Evolutionary conservation across 2,797 vertebrate species (phyloP).

Genomic region (Tragopan temminckii): DNA sequence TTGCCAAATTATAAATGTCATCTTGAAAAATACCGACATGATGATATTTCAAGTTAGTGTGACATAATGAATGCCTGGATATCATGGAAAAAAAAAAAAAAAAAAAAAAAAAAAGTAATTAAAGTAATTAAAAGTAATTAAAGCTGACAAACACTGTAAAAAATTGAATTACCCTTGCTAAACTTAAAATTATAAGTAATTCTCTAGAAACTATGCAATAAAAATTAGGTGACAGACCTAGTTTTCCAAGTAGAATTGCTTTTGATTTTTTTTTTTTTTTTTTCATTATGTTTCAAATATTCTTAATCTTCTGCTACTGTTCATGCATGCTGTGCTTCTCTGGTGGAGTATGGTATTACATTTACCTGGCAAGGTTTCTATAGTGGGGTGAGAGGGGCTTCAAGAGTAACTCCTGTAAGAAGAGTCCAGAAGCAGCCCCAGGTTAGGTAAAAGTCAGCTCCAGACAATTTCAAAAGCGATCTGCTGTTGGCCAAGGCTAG

Average conservation of each 20-base stretch:
- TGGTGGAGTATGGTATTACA: not conserved
- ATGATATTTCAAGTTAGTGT: not conserved
- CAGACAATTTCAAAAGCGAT: not conserved
- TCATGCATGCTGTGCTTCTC: rapidly evolving
- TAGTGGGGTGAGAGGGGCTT: not conserved
- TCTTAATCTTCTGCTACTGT: not conserved
- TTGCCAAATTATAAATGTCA: not conserved
- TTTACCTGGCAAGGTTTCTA: not conserved
- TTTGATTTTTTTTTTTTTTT: not conserved
- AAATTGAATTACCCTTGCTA: not conserved
- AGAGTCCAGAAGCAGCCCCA: not conserved
- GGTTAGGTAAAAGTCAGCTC: not conserved
- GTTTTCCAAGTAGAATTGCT: not conserved
- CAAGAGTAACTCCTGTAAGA: not conserved
- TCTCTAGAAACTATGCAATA: not conserved
- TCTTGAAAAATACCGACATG: not conserved
- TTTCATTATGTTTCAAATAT: not conserved
- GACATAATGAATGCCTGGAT: not conserved
- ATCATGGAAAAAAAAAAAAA: not conserved
- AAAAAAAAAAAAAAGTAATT: not conserved
- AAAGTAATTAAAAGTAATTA: not conserved
- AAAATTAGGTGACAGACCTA: not conserved
- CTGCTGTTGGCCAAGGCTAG: not conserved
- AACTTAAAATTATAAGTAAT: not conserved
- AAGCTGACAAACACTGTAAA: not conserved